A percentile compares a stretch with the other conserved stretches of the same genome.
Conservation (phyloP, 2,797 vertebrate genomes). For the Crax fasciolata region DNA sequence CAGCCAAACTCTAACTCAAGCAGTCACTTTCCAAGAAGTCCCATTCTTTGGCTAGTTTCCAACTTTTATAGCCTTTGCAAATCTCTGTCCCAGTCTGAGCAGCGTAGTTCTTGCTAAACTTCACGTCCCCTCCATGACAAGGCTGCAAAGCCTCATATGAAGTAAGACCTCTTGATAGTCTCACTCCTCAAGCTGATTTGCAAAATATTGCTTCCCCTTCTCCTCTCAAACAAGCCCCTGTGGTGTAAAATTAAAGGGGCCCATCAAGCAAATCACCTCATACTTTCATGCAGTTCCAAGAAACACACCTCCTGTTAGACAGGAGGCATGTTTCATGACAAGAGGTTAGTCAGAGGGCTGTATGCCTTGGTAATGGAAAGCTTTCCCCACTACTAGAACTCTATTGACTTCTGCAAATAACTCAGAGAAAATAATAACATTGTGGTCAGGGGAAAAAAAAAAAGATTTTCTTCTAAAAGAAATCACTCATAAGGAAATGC, state of each 20-base stretch:
- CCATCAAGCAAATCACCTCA: not conserved
- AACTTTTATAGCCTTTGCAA: fast-evolving
- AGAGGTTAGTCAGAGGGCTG: conserved; percentile 12
- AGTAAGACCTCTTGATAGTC: not conserved
- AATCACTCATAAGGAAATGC: not conserved
- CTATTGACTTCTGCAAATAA: conserved; percentile 24
- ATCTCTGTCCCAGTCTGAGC: not conserved
- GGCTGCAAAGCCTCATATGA: not conserved
- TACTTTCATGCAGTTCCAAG: conserved; percentile 19
- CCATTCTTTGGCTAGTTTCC: not conserved
- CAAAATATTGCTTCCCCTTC: not conserved
- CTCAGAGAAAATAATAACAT: not conserved
- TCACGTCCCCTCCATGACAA: not conserved
- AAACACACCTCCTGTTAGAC: not conserved
- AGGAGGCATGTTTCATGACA: not conserved
- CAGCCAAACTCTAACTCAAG: not conserved
- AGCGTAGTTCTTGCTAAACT: not conserved
- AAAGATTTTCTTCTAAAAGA: not conserved
- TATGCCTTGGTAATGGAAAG: not conserved
- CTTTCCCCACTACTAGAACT: not conserved
- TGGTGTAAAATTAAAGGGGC: not conserved
- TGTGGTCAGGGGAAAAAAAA: not conserved
- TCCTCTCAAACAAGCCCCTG: not conserved
- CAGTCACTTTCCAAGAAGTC: not conserved
- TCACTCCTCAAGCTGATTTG: not conserved